Percentiles rank a stretch among this genome's conserved stretches.
Evolutionary conservation across 2,797 vertebrate species (phyloP).

Genomic region (Scarus forsteni): DNA sequence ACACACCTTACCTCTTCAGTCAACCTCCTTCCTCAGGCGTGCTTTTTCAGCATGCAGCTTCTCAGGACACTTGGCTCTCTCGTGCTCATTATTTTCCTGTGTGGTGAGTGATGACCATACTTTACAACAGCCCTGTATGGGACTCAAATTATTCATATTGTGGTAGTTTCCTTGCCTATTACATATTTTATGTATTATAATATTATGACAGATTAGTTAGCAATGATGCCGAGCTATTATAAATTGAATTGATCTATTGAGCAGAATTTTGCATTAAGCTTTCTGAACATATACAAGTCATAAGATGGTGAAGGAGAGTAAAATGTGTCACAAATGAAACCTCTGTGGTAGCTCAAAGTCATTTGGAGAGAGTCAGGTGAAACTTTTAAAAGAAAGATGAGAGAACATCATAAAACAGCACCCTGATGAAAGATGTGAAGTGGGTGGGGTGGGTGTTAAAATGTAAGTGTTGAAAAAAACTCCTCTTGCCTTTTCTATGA

Average conservation of each 20-base stretch:
- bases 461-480: no score
- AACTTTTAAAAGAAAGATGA: background rate
- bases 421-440: background rate
- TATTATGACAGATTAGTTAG: background rate
- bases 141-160: background rate
- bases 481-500: background rate
- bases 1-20: background rate
- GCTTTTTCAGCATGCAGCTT: constrained; percentile 24
- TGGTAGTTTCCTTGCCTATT: background rate
- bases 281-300: no score
- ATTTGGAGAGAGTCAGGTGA: background rate
- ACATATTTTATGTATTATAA: no score
- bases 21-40: background rate
- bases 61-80: constrained; percentile 44
- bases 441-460: constrained; percentile 19
- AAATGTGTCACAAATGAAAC: no score
- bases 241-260: background rate
- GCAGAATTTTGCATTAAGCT: no score
- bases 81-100: constrained; percentile 25
- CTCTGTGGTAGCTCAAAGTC: no score
- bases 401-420: background rate
- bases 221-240: background rate
- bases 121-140: background rate
- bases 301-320: no score
- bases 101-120: constrained; percentile 66